Evolutionary conservation across 2,113 vertebrate genomes (phyloP).

Genomic region (Typhlomys cinereus): DNA sequence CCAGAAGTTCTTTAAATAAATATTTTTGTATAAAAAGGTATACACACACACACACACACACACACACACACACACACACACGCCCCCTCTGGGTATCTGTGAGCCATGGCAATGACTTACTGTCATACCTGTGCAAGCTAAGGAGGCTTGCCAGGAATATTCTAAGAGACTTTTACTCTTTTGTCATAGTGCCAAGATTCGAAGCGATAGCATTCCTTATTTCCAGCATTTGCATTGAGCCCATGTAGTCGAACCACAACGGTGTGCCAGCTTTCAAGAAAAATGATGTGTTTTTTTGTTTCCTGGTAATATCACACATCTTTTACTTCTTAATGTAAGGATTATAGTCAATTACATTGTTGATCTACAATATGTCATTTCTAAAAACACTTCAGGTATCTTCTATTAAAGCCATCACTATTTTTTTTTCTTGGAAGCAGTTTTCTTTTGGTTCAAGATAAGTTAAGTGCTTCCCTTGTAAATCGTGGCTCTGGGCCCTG

Average conservation of each 20-base stretch:
- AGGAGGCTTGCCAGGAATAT: slow-evolving; percentile 29
- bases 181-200: background rate
- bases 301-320: background rate
- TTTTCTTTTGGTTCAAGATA: slow-evolving; percentile 46
- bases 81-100: background rate
- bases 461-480: background rate
- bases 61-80: background rate
- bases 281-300: background rate
- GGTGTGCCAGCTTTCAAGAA: background rate
- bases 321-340: slow-evolving; percentile 48
- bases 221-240: slow-evolving; percentile 18
- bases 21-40: background rate
- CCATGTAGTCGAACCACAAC: slow-evolving; percentile 19
- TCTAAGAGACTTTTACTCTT: slow-evolving; percentile 35
- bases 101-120: slow-evolving; percentile 48
- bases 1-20: slow-evolving; percentile 43
- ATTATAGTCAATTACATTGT: slow-evolving; percentile 3
- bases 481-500: background rate
- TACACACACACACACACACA: too few species aligned
- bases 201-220: slow-evolving; percentile 31
- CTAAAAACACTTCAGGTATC: slow-evolving; percentile 39
- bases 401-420: background rate
- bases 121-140: slow-evolving; percentile 50
- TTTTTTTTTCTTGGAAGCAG: background rate
- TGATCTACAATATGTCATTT: slow-evolving; percentile 32